A percentile compares a stretch with the other conserved stretches of the same genome.
Evolutionary conservation across 2,888 invertebrate species (phyloP).

Genomic region (Apamea monoglypha): DNA sequence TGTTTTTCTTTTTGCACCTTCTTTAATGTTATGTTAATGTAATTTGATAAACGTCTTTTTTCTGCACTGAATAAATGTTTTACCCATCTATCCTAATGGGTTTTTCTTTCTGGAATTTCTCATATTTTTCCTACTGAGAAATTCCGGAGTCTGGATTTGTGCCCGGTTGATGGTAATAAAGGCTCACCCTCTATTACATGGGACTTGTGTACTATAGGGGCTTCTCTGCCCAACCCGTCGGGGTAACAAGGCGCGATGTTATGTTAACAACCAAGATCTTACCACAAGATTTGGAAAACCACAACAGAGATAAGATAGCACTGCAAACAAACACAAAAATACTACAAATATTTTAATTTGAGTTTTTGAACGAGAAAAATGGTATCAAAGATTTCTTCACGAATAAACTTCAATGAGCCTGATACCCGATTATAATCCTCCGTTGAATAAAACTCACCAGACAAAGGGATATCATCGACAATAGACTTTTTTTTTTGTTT

Average conservation of each 20-base stretch:
- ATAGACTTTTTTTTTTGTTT: slow-evolving; percentile 68
- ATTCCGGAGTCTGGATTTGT: not conserved
- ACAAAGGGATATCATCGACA: slow-evolving; percentile 73
- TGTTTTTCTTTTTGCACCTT: no score
- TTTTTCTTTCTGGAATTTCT: not conserved
- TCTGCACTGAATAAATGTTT: no score
- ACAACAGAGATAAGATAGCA: slow-evolving; percentile 6
- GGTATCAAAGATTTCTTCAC: slow-evolving; percentile 72
- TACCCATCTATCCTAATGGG: no score
- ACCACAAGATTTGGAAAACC: not conserved
- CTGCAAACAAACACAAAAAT: slow-evolving; percentile 18
- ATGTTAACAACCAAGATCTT: slow-evolving; percentile 1
- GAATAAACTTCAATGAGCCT: slow-evolving; percentile 75
- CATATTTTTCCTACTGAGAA: no score
- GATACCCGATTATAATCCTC: slow-evolving; percentile 81
- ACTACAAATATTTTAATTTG: slow-evolving; percentile 17
- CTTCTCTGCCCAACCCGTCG: no score
- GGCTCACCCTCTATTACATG: not conserved
- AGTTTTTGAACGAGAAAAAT: slow-evolving; percentile 59
- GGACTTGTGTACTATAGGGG: not conserved
- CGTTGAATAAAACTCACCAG: slow-evolving; percentile 75
- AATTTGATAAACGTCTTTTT: no score
- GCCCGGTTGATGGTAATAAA: not conserved
- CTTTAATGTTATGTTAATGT: no score
- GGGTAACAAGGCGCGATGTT: not conserved